Percentiles rank a stretch among this genome's conserved stretches.
Conservation (phyloP, 2,113 vertebrate genomes). For the Pollimyrus isidori region DNA sequence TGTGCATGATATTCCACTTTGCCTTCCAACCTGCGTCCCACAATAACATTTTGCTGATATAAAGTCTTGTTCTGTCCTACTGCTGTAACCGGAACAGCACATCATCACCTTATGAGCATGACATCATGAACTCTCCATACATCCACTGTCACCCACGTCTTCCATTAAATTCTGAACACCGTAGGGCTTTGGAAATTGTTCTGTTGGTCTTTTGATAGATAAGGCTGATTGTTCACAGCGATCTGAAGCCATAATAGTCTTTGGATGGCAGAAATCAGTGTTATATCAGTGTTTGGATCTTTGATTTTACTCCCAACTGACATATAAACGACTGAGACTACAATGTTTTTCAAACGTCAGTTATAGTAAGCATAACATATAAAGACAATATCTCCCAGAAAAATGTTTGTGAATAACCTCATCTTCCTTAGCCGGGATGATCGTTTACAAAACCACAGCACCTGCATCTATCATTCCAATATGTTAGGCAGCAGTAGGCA, state of each 20-base stretch:
- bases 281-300: background rate
- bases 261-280: background rate
- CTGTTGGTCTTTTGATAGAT: background rate
- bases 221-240: background rate
- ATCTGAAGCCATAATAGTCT: background rate
- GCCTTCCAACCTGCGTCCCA: background rate
- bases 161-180: background rate
- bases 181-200: background rate
- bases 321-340: background rate
- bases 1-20: background rate
- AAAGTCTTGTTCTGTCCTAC: background rate
- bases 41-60: background rate
- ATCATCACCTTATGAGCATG: background rate
- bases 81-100: background rate
- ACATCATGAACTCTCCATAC: background rate
- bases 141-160: background rate
- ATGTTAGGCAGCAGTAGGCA: background rate
- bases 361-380: background rate
- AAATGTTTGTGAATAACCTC: background rate
- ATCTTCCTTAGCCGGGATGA: background rate
- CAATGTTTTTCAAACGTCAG: background rate
- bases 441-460: background rate
- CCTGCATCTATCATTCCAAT: background rate
- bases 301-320: background rate
- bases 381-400: background rate